phyloP scores from a whole-genome alignment of 2,888 invertebrate species.

The Scaptomyza parva region DNA sequence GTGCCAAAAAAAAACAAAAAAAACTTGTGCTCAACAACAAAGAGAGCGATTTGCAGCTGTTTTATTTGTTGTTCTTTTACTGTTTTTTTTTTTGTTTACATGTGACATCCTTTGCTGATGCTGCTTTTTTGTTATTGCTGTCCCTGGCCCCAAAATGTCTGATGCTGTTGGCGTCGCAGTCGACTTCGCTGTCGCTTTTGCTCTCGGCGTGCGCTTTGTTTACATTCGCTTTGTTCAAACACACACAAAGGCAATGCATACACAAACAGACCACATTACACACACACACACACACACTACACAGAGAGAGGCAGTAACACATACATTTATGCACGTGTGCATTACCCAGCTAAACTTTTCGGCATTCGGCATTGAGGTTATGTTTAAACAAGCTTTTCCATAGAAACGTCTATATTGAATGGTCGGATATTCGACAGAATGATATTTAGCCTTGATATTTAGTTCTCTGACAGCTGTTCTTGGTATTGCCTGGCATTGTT shows the following conservation, averaged over 20 bases:
- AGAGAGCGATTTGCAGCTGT: slow-evolving; percentile 9
- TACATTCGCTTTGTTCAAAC: slow-evolving; percentile 74
- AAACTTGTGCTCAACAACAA: slow-evolving; percentile 44
- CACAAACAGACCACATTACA: slow-evolving; percentile 41
- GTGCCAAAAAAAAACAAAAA: slow-evolving; percentile 49
- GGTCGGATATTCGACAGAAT: not conserved
- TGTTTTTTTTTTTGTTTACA: slow-evolving; percentile 47
- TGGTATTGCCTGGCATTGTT: not conserved
- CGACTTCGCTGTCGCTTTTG: slow-evolving; percentile 31
- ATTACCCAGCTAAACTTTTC: slow-evolving; percentile 42
- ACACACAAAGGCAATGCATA: slow-evolving; percentile 53
- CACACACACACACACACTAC: slow-evolving; percentile 31
- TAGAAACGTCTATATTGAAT: not conserved
- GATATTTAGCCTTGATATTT: not conserved
- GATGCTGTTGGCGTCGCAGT: slow-evolving; percentile 43
- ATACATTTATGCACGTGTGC: slow-evolving; percentile 17
- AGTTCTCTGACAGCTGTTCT: not conserved
- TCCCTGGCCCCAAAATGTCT: slow-evolving; percentile 78
- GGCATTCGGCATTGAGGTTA: slow-evolving; percentile 25
- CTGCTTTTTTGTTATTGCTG: slow-evolving; percentile 49
- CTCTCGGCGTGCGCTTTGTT: slow-evolving; percentile 63
- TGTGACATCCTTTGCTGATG: slow-evolving; percentile 65
- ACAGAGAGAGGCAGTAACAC: not conserved
- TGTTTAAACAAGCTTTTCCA: slow-evolving; percentile 10
- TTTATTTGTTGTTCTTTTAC: slow-evolving; percentile 20